phyloP scores from a whole-genome alignment of 2,888 invertebrate genomes.

The Cyrtodaria siliqua region DNA sequence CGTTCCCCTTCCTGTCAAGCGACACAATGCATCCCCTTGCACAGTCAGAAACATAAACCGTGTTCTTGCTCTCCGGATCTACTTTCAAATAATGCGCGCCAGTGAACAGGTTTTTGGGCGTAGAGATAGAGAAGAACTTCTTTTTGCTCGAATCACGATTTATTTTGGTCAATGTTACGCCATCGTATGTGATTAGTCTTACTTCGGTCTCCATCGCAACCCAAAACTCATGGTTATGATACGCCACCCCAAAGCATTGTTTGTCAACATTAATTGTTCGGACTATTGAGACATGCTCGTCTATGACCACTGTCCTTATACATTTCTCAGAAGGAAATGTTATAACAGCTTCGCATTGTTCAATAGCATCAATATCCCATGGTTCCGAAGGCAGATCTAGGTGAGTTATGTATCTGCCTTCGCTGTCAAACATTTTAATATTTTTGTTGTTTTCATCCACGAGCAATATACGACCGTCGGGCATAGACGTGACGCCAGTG shows the following conservation, averaged over 20 bases:
- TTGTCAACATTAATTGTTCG: background rate
- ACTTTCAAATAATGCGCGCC: background rate
- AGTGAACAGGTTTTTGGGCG: background rate
- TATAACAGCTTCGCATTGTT: constrained; percentile 25
- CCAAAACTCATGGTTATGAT: background rate
- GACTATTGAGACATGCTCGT: background rate
- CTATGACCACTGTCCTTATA: background rate
- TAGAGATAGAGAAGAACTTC: background rate
- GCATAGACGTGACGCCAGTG: constrained; percentile 26
- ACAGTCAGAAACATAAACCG: background rate
- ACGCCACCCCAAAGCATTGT: background rate
- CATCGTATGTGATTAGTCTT: background rate
- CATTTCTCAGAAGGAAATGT: constrained; percentile 9
- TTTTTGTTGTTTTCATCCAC: constrained; percentile 41
- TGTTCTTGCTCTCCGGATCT: background rate
- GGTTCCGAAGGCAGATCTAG: constrained; percentile 28
- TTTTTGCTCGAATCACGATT: background rate
- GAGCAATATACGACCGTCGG: constrained; percentile 34
- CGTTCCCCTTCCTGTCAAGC: background rate
- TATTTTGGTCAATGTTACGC: background rate
- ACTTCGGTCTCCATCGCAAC: constrained; percentile 6
- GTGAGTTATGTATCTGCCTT: constrained; percentile 9
- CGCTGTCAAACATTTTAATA: constrained; percentile 45
- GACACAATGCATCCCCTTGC: background rate
- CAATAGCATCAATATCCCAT: constrained; percentile 39